A percentile compares a stretch with the other conserved stretches of the same genome.
These are phyloP conservation scores for Mellivora capensis DNA, from an alignment of 2,113 vertebrate genomes.

Conservation along the genomic window DNA sequence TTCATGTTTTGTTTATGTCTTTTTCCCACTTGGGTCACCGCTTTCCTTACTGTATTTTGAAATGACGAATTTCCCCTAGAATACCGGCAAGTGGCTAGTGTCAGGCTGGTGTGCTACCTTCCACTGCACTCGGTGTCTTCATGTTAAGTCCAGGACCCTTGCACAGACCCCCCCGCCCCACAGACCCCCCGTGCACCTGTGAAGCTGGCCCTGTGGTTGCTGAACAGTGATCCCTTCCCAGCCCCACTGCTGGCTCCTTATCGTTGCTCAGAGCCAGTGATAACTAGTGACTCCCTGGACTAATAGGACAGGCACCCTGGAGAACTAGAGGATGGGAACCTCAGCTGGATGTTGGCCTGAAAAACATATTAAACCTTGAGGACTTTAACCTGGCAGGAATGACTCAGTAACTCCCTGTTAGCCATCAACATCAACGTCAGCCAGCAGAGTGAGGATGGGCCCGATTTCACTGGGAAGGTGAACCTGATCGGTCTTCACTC, in stretches of 20 bases:
- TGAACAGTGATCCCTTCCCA: background rate
- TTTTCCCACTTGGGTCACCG: background rate
- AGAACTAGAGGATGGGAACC: background rate
- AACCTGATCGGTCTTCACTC: background rate
- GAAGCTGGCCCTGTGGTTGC: background rate
- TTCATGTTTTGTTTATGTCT: accelerated
- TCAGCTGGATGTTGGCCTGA: background rate
- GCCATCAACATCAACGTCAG: background rate
- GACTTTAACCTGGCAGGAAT: conserved; percentile 18
- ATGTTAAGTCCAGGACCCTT: background rate
- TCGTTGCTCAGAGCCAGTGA: background rate
- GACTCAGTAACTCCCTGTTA: conserved; percentile 42
- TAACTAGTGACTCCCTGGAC: background rate
- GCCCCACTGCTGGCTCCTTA: background rate
- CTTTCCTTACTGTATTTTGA: background rate
- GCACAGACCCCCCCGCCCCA: too few species aligned
- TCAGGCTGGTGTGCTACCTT: background rate
- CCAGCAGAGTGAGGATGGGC: background rate
- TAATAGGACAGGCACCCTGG: background rate
- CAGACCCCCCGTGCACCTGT: accelerated
- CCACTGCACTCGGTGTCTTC: background rate
- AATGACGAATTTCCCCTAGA: too few species aligned
- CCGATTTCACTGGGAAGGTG: background rate
- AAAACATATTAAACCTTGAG: background rate
- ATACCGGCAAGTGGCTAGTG: background rate